These are phyloP conservation scores for Brienomyrus brachyistius DNA, from an alignment of 2,113 vertebrate genomes.

Conservation along the genomic window DNA sequence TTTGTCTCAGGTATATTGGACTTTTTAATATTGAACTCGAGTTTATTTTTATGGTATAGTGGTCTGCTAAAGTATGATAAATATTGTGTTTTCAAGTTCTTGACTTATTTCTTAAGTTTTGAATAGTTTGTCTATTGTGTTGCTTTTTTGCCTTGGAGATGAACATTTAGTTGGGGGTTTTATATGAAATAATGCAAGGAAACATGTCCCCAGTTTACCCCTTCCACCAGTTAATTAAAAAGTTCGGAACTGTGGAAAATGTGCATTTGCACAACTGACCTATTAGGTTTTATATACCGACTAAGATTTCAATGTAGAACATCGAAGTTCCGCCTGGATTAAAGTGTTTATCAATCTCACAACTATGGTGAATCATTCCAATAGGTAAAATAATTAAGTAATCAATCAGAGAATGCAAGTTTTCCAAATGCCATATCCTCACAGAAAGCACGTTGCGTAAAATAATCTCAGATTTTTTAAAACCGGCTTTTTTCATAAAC, in stretches of 20 bases:
- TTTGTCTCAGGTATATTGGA: conserved; percentile 19
- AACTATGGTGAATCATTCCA: neutral
- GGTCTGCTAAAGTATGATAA: neutral
- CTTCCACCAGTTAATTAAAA: neutral
- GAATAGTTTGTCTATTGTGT: neutral
- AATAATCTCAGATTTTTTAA: neutral
- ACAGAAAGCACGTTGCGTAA: neutral
- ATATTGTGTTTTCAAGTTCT: neutral
- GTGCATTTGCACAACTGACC: neutral
- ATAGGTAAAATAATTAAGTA: neutral
- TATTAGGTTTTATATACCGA: neutral
- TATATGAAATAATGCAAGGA: neutral
- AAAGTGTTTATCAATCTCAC: neutral
- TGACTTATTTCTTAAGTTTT: neutral
- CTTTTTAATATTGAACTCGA: neutral
- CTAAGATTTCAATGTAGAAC: neutral
- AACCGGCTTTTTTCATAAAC: neutral
- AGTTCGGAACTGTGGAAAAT: neutral
- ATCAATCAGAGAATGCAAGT: neutral
- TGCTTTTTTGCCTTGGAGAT: neutral
- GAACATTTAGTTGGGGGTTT: neutral
- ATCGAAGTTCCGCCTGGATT: neutral
- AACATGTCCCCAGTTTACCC: neutral
- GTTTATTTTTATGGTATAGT: neutral
- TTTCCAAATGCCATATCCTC: neutral